phyloP scores from a whole-genome alignment of 2,113 vertebrate species.

The Gobiocypris rarus region DNA sequence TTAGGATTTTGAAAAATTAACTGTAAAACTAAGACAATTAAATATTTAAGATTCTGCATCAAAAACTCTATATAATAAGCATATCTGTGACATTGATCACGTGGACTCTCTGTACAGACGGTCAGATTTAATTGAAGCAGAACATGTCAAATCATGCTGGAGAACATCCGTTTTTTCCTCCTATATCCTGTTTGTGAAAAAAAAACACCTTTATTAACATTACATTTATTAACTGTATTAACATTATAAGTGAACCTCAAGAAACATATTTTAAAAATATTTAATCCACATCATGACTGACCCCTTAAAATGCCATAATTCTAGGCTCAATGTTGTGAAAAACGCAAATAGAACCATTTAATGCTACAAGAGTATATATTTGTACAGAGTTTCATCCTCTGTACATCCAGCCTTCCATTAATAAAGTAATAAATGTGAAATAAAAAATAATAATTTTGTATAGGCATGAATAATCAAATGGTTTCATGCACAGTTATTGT shows the following conservation, averaged over 20 bases:
- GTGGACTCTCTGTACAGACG: not conserved
- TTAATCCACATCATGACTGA: too few relatives aligned
- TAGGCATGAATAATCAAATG: not conserved
- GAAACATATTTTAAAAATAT: too few relatives aligned
- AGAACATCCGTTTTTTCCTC: not conserved
- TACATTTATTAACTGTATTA: too few relatives aligned
- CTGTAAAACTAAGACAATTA: not conserved
- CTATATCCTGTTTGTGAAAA: too few relatives aligned
- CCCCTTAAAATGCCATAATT: too few relatives aligned
- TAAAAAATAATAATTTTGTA: not conserved
- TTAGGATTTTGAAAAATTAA: not conserved
- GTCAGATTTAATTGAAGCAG: not conserved
- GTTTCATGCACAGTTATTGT: slow-evolving; percentile 27
- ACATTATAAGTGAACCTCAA: too few relatives aligned
- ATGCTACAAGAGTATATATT: too few relatives aligned
- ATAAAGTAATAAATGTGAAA: slow-evolving; percentile 10
- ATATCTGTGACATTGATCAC: not conserved
- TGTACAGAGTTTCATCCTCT: not conserved
- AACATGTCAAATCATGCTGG: not conserved
- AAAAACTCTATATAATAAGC: not conserved
- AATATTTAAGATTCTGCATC: not conserved
- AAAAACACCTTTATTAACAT: too few relatives aligned
- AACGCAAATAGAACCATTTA: too few relatives aligned
- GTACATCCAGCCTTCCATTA: slow-evolving; percentile 13
- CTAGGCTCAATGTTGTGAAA: too few relatives aligned